Conservation (phyloP, 1,140 invertebrate genomes). For the Drosophila leontia region DNA sequence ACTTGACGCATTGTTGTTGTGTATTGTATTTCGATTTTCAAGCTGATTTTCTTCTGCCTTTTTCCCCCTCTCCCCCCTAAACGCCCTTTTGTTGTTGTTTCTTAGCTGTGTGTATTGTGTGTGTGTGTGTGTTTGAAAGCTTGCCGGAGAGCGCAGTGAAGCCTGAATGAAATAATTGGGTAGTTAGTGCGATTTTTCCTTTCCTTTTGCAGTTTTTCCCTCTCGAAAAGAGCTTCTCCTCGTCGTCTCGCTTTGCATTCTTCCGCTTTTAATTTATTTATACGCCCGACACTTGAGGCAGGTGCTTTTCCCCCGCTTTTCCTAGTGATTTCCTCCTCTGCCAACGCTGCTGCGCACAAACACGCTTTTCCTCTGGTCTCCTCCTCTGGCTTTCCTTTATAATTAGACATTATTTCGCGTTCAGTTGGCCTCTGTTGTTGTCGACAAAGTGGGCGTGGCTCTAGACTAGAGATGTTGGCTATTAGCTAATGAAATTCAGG, state of each 20-base stretch:
- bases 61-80: neutral
- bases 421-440: conserved; percentile 48
- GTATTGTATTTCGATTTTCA: conserved; percentile 61
- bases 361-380: conserved; percentile 40
- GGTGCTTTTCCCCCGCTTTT: conserved; percentile 25
- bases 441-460: conserved; percentile 37
- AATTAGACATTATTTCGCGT: conserved; percentile 68
- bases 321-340: conserved; percentile 4
- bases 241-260: conserved; percentile 42
- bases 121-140: conserved; percentile 28
- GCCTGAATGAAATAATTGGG: conserved; percentile 84
- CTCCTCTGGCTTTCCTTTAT: conserved; percentile 14
- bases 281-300: conserved; percentile 56
- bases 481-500: conserved; percentile 45
- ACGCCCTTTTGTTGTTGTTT: neutral
- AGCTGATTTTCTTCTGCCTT: conserved; percentile 46
- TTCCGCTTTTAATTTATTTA: conserved; percentile 70
- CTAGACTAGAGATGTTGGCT: conserved; percentile 15
- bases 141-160: conserved; percentile 65
- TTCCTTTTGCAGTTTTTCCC: conserved; percentile 29
- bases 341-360: conserved; percentile 38
- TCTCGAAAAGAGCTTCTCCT: conserved; percentile 34
- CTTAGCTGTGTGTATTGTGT: conserved; percentile 1
- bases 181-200: conserved; percentile 76
- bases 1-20: conserved; percentile 49